Evolutionary conservation across 2,888 invertebrate species (phyloP).

Genomic region (Ennomos quercinarius): DNA sequence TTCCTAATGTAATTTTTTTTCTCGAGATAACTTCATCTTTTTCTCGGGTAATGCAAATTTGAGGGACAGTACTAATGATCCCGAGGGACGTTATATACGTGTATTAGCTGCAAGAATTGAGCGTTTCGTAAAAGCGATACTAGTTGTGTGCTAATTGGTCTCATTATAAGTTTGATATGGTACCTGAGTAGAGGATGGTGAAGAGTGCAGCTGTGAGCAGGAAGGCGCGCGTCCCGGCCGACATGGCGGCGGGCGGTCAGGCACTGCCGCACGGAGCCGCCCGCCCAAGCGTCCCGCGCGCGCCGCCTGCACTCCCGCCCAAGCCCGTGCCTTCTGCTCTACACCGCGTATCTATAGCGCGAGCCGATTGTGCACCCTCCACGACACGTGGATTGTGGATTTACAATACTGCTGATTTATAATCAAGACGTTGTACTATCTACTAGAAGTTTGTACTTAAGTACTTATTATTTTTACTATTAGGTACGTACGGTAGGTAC

Average conservation of each 20-base stretch:
- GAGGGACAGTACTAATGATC: neutral
- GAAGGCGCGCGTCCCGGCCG: constrained; percentile 75
- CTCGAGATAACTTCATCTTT: neutral
- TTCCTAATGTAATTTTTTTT: neutral
- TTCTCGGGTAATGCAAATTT: neutral
- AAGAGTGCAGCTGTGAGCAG: constrained; percentile 68
- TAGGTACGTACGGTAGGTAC: no score
- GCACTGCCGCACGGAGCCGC: constrained; percentile 70
- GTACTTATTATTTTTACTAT: neutral
- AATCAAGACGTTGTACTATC: constrained; percentile 6
- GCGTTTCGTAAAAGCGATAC: neutral
- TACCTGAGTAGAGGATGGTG: constrained; percentile 80
- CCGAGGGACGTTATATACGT: constrained; percentile 1
- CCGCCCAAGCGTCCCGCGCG: constrained; percentile 41
- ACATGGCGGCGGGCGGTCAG: constrained; percentile 74
- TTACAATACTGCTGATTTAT: constrained; percentile 11
- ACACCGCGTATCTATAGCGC: constrained; percentile 13
- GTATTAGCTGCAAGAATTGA: neutral
- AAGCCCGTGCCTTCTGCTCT: constrained; percentile 23
- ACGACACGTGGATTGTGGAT: constrained; percentile 8
- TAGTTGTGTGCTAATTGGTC: constrained; percentile 5
- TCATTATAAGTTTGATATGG: constrained; percentile 20
- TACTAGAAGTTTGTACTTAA: constrained; percentile 6
- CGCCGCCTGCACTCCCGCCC: constrained; percentile 48
- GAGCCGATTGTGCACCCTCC: constrained; percentile 7